Evolutionary conservation across 2,797 vertebrate genomes (phyloP).

Genomic region (Anableps anableps): DNA sequence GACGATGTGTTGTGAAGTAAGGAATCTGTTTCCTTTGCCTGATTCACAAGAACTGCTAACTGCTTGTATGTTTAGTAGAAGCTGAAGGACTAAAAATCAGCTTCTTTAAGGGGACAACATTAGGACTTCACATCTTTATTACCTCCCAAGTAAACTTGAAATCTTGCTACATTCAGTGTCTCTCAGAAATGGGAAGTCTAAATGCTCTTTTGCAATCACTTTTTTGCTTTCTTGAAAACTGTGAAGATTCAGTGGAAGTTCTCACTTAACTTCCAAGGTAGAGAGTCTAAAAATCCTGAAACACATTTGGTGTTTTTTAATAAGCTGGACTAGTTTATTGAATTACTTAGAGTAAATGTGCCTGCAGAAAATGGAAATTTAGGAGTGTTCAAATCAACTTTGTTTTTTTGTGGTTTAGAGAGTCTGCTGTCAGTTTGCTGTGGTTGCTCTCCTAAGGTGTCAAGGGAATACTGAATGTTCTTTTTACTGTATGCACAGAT

Average conservation of each 20-base stretch:
- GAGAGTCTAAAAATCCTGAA: neutral
- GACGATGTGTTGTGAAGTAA: constrained; percentile 63
- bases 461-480: neutral
- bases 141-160: neutral
- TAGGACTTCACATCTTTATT: neutral
- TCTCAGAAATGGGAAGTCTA: neutral
- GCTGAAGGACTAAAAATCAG: neutral
- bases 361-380: neutral
- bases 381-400: neutral
- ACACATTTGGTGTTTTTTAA: neutral
- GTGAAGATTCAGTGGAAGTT: neutral
- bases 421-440: neutral
- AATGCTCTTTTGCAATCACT: neutral
- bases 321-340: neutral
- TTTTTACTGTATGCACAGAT: neutral
- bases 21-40: constrained; percentile 42
- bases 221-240: neutral
- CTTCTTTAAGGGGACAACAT: neutral
- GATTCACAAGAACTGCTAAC: constrained; percentile 33
- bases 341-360: neutral
- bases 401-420: neutral
- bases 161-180: neutral
- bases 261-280: neutral
- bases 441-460: neutral
- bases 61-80: neutral